Percentiles rank a stretch among this genome's conserved stretches.
phyloP scores from a whole-genome alignment of 2,888 invertebrate genomes.

The Yponomeuta plumbellus region DNA sequence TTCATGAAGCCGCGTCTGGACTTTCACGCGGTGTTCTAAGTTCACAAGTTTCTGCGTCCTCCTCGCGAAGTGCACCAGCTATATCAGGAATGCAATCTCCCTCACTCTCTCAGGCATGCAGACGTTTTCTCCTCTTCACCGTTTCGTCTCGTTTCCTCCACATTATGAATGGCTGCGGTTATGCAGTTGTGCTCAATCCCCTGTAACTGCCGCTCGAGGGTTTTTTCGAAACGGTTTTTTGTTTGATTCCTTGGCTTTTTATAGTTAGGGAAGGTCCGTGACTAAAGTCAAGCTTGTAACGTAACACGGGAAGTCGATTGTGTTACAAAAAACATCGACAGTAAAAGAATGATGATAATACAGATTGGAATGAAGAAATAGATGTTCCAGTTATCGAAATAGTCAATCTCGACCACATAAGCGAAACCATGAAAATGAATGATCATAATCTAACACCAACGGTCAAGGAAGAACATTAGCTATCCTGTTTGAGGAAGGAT shows the following conservation, averaged over 20 bases:
- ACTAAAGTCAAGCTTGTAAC: background rate
- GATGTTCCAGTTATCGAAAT: background rate
- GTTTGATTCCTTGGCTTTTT: conserved; percentile 7
- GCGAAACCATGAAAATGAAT: conserved; percentile 1
- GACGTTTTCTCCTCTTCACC: conserved; percentile 45
- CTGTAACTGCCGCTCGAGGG: background rate
- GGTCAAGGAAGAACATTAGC: conserved; percentile 9
- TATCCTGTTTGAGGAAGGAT: background rate
- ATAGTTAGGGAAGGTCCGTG: background rate
- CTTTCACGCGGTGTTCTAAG: background rate
- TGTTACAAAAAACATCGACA: background rate
- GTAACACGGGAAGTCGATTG: background rate
- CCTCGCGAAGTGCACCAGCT: conserved; percentile 28
- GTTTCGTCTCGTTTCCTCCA: conserved; percentile 54
- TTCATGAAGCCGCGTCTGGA: background rate
- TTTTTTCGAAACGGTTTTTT: conserved; percentile 10
- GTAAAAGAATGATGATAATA: background rate
- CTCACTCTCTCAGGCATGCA: conserved; percentile 62
- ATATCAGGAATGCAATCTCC: conserved; percentile 67
- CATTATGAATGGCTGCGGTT: conserved; percentile 48
- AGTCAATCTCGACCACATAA: background rate
- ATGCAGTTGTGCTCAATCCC: conserved; percentile 13
- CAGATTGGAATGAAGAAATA: background rate
- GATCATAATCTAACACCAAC: conserved; percentile 7
- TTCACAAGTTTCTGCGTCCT: background rate